Evolutionary conservation across 1,140 invertebrate genomes (phyloP), one percentile per base, ranked within the genome.

Genomic region (Apis dorsata): DNA sequence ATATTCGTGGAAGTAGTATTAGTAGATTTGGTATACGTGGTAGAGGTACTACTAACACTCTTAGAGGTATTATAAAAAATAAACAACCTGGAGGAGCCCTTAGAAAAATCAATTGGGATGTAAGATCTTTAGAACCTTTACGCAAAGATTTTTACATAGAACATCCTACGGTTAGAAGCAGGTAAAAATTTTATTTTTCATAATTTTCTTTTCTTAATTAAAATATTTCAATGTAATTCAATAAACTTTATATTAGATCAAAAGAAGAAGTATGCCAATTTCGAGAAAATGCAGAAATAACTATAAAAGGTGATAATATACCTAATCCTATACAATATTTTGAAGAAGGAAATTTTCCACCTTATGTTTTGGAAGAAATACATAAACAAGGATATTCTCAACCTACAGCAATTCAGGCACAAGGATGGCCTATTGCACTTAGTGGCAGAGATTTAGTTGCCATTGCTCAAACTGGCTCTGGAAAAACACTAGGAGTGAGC

Each of bases 391-490:
- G 94, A 28, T 96, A 95, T 91, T 88, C 92, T 79, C 92, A 94
- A 49, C 96, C 96, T 28, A 97, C 96, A 65, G 91, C 95, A 19
- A 97, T 96, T 91, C 95, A 96, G 90, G 93, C 95, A 51, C 95
- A 96, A 88, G 95, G 95, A 28, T 97, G 96, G 96, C 96, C 96
- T 13, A 95, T 97, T 81, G 96, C 96, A 83, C 91, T 97, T 9
- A 95, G 95, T 91, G 97, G 97, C 28, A 92, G 94, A 90, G 96
- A 97, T 92, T 93, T 97, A 89, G 95, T 96, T 68, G 97, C 96
- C 15, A 97, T 97, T 87, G 97, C 97, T 79, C 96, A 97, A 91
- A 97, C 96, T 82, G 96, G 96, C 57, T 96, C 96, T 63, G 96
- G 96, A 83, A 96, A 96, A 92, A 96, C 96, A 65, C 91, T 94